Base-by-base conservation (phyloP, 2,113 vertebrate species). In the Macquaria australasica region DNA sequence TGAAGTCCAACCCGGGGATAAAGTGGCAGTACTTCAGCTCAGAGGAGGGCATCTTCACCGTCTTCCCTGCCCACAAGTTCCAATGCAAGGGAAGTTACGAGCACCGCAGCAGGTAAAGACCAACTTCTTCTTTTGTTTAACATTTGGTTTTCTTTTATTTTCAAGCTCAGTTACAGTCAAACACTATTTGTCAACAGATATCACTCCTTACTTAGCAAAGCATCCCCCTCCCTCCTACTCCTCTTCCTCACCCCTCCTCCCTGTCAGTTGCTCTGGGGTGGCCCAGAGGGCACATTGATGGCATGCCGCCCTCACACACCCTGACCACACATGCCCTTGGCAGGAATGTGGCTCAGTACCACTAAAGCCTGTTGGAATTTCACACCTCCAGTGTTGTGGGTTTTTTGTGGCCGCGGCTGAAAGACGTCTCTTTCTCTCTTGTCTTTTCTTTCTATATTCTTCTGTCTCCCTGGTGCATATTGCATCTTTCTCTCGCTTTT, bases 11-110 rank as follows among this genome's bases (percentile, higher is more conserved):
- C 94, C 98, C 98, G 1, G 98, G 98, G 3, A 99, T 99, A 85
- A 99, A 99, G 87, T 99, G 98, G 98, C 98, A 99, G 77, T 99
- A 99, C 94, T 99, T 99, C 96, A 99, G 98, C 94, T 99, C 98
- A 0, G 98, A 99, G 95, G 98, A 99, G 95, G 98, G 98, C 39
- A 99, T 99, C 92, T 99, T 99, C 92, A 99, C 98, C 0, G 97
- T 99, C 66, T 99, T 99, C 86, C 98, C 98, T 8, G 98, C 98
- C 16, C 98, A 99, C 95, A 99, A 99, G 93, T 99, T 99, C 94
- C 97, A 97, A 39, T 99, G 98, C 93, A 99, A 99, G 84, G 96
- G 97, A 84, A 98, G 90, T 91, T 99, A 98, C 0, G 98, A 99
- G 59, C 98, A 99, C 88, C 97, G 98, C 84, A 99, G 98, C 96